A percentile compares a stretch with the other conserved stretches of the same genome.
Conservation (phyloP, 2,888 invertebrate species). For the Orchestes rusci region DNA sequence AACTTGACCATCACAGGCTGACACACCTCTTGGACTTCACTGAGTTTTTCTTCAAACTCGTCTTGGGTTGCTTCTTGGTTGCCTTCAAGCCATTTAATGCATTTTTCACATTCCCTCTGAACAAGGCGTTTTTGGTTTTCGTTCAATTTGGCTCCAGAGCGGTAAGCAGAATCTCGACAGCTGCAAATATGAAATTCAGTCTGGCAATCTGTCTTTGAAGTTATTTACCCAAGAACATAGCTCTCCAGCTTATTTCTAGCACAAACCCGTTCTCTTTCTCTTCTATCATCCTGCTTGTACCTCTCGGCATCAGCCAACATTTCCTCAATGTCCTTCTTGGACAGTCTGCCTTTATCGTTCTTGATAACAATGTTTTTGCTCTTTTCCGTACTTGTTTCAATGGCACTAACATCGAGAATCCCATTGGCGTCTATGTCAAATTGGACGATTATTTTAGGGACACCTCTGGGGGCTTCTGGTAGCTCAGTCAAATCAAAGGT, state of each 20-base stretch:
- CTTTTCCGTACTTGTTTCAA: conserved; percentile 72
- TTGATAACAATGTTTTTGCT: conserved; percentile 78
- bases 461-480: conserved; percentile 76
- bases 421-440: conserved; percentile 85
- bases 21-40: conserved; percentile 54
- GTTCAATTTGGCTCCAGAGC: conserved; percentile 54
- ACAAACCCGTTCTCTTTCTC: conserved; percentile 58
- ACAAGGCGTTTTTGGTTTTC: conserved; percentile 46
- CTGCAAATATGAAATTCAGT: too few species aligned
- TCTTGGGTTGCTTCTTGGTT: conserved; percentile 59
- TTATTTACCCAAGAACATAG: conserved; percentile 51
- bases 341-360: conserved; percentile 78
- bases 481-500: conserved; percentile 77
- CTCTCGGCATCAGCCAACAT: conserved; percentile 77
- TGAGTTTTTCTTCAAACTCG: conserved; percentile 55
- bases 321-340: conserved; percentile 79
- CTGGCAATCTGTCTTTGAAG: too few species aligned
- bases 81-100: conserved; percentile 64
- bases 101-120: conserved; percentile 50
- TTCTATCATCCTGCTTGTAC: conserved; percentile 69
- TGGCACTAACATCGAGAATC: conserved; percentile 72
- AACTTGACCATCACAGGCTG: conserved; percentile 53
- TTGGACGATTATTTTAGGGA: conserved; percentile 69
- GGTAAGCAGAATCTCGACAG: conserved; percentile 62
- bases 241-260: conserved; percentile 70